Percentiles rank a stretch among this genome's conserved stretches.
Evolutionary conservation across 2,888 invertebrate genomes (phyloP).

Genomic region (Acheta domesticus): DNA sequence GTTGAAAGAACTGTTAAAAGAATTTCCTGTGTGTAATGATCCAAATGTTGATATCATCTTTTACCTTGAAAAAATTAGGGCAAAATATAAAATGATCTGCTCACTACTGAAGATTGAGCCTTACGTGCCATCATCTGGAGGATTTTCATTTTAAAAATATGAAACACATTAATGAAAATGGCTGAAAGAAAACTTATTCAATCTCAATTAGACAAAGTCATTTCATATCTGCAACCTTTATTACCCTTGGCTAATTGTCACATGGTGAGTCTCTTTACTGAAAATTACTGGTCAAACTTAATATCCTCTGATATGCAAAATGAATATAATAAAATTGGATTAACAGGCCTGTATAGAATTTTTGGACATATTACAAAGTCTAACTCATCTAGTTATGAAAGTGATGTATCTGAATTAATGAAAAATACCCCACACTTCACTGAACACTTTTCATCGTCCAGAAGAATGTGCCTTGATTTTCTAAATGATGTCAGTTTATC

Average conservation of each 20-base stretch:
- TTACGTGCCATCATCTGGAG: slow-evolving; percentile 55
- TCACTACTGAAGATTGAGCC: slow-evolving; percentile 62
- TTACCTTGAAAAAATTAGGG: slow-evolving; percentile 60
- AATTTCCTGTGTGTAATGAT: slow-evolving; percentile 64
- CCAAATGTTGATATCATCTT: slow-evolving; percentile 63
- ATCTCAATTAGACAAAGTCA: slow-evolving; percentile 49
- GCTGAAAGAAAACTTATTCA: slow-evolving; percentile 21
- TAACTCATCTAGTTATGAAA: slow-evolving; percentile 37
- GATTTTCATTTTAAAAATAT: slow-evolving; percentile 56
- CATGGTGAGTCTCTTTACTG: slow-evolving; percentile 70
- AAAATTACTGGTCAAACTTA: slow-evolving; percentile 60
- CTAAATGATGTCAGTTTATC: background rate
- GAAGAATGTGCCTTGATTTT: slow-evolving; percentile 25
- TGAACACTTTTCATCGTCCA: slow-evolving; percentile 26
- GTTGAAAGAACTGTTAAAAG: slow-evolving; percentile 57
- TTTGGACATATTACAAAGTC: background rate
- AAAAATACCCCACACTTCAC: slow-evolving; percentile 20
- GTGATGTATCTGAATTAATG: slow-evolving; percentile 32
- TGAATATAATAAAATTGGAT: slow-evolving; percentile 49
- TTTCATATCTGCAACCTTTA: slow-evolving; percentile 57
- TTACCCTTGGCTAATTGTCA: slow-evolving; percentile 69
- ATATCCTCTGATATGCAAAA: slow-evolving; percentile 55
- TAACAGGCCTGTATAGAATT: slow-evolving; percentile 28
- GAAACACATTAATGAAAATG: slow-evolving; percentile 26
- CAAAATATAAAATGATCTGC: slow-evolving; percentile 66